Conservation (phyloP, 1,140 invertebrate species). For the Palaemon carinicauda region DNA sequence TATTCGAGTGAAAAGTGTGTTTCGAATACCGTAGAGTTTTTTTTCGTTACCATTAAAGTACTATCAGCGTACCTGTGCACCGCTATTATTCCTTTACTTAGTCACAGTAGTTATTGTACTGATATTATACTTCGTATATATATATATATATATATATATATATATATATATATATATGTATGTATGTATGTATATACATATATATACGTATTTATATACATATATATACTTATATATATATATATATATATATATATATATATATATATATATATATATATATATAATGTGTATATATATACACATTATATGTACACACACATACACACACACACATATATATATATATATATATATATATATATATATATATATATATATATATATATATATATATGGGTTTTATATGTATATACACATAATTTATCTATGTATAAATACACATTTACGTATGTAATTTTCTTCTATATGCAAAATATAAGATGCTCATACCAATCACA, state of each 20-base stretch:
- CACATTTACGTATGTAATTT: too few species aligned
- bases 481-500: too few species aligned
- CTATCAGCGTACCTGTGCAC: too few species aligned
- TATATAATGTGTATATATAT: neutral
- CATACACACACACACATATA: too few species aligned
- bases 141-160: conserved; percentile 3
- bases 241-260: neutral
- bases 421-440: too few species aligned
- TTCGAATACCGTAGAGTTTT: too few species aligned
- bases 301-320: neutral
- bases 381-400: neutral
- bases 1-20: too few species aligned
- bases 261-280: neutral
- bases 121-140: neutral
- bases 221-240: neutral
- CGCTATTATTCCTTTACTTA: too few species aligned
- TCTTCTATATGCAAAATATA: too few species aligned
- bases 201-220: neutral
- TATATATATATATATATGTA: conserved; percentile 9
- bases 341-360: neutral
- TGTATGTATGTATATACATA: conserved; percentile 1
- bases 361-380: neutral
- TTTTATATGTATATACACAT: neutral
- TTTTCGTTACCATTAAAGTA: too few species aligned
- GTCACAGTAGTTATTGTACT: too few species aligned